Conservation (phyloP, 2,888 invertebrate species). For the Pseudococcus viburni region DNA sequence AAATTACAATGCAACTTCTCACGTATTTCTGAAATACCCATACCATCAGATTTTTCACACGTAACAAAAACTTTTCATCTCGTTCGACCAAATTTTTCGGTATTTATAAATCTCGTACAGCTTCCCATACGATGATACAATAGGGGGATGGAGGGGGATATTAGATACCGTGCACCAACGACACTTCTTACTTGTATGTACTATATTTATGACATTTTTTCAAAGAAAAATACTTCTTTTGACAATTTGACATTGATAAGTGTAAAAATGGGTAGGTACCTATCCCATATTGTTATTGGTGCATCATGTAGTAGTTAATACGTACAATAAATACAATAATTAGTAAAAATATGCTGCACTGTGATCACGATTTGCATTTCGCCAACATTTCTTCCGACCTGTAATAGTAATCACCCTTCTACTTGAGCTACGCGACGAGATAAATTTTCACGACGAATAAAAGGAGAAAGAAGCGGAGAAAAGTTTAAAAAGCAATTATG, state of each 20-base stretch:
- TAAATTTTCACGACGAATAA: not conserved
- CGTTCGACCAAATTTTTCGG: not conserved
- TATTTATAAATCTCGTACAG: not conserved
- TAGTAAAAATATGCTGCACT: not conserved
- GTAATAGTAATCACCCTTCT: conserved; percentile 1
- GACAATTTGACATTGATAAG: not conserved
- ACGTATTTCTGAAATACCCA: not conserved
- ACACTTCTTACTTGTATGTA: no score
- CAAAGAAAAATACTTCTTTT: not conserved
- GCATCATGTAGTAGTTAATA: not conserved
- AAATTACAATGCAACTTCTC: conserved; percentile 4
- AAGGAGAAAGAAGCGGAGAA: conserved; percentile 2
- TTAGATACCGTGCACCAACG: no score
- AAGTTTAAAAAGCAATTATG: conserved; percentile 57
- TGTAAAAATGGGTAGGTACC: not conserved
- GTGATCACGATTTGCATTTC: not conserved
- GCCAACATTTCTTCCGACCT: not conserved
- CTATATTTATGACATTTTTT: not conserved
- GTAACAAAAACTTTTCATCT: conserved; percentile 20
- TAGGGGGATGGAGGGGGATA: no score
- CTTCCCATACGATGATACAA: no score
- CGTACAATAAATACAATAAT: not conserved
- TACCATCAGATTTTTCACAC: not conserved
- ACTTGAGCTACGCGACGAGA: conserved; percentile 19
- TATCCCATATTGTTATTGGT: not conserved